phyloP scores from a whole-genome alignment of 1,140 invertebrate species.

The Phymastichus coffea region DNA sequence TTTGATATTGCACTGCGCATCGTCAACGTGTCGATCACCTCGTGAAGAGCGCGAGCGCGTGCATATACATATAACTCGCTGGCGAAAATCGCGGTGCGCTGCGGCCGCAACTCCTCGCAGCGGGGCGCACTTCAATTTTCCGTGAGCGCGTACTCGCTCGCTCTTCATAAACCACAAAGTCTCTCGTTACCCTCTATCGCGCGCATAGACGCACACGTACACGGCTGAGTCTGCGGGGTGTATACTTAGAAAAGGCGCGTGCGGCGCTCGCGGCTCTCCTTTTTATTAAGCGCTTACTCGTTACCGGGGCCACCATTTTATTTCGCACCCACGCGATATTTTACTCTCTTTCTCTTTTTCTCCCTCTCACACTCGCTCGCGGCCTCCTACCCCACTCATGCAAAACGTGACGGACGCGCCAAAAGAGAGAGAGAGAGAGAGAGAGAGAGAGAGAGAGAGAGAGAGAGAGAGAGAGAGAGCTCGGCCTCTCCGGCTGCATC shows the following conservation, averaged over 20 bases:
- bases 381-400: conserved; percentile 36
- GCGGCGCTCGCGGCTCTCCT: conserved; percentile 19
- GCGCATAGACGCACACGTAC: not conserved
- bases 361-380: conserved; percentile 23
- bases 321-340: conserved; percentile 52
- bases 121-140: conserved; percentile 35
- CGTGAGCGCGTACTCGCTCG: no score
- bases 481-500: conserved; percentile 3
- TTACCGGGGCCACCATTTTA: conserved; percentile 48
- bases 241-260: not conserved
- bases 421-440: no score
- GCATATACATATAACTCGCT: no score
- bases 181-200: conserved; percentile 3
- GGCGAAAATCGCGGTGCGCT: not conserved
- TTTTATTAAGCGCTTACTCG: conserved; percentile 40
- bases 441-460: no score
- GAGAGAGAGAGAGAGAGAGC: no score
- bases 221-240: no score
- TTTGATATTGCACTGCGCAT: no score
- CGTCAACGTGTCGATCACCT: no score
- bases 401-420: no score
- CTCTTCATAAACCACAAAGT: conserved; percentile 7
- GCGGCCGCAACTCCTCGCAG: not conserved
- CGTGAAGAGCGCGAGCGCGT: no score
- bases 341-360: conserved; percentile 38